Evolutionary conservation across 2,797 vertebrate species (phyloP).

Genomic region (Dallia pectoralis): DNA sequence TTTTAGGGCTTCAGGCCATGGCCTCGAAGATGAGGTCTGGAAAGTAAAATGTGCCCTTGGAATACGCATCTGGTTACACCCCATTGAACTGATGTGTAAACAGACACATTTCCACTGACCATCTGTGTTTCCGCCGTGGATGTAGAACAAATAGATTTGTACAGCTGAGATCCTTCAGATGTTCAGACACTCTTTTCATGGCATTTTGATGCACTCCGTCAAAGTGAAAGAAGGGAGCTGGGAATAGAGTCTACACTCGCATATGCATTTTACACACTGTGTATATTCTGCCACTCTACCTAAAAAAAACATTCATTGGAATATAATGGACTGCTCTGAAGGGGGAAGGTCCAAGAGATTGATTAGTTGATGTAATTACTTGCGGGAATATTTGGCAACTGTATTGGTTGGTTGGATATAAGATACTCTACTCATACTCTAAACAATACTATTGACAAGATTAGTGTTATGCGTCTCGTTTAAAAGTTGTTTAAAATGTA

Average conservation of each 20-base stretch:
- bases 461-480: neutral
- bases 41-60: constrained; percentile 35
- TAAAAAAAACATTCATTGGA: neutral
- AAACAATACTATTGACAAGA: neutral
- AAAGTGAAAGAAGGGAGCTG: constrained; percentile 5
- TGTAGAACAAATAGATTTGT: constrained; percentile 40
- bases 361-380: neutral
- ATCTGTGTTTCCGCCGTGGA: constrained; percentile 11
- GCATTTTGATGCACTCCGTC: constrained; percentile 40
- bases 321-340: neutral
- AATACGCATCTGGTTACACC: neutral
- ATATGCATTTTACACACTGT: neutral
- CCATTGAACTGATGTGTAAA: neutral
- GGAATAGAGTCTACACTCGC: neutral
- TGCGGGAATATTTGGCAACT: neutral
- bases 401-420: neutral
- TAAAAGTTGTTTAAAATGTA: neutral
- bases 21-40: constrained; percentile 34
- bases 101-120: neutral
- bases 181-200: constrained; percentile 36
- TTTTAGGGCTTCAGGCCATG: constrained; percentile 41
- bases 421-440: constrained; percentile 1
- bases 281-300: neutral
- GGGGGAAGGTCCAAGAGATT: neutral
- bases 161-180: constrained; percentile 47